These are phyloP conservation scores for Agrotis segetum DNA, from an alignment of 2,888 invertebrate genomes.

Conservation along the genomic window DNA sequence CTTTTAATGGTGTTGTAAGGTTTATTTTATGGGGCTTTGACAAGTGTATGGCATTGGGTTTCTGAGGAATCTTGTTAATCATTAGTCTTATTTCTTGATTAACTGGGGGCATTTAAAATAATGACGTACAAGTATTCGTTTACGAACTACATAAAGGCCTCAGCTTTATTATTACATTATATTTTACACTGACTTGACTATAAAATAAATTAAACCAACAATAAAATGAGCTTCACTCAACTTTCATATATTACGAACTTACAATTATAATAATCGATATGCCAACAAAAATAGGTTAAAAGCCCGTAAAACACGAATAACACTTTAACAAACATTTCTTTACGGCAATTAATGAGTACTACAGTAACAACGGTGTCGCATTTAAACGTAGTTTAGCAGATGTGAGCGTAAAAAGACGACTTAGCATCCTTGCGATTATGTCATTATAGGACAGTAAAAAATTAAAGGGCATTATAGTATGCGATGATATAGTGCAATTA, in stretches of 20 bases:
- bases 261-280: constrained; percentile 38
- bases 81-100: constrained; percentile 15
- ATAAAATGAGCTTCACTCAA: constrained; percentile 23
- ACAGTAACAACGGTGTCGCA: constrained; percentile 45
- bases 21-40: constrained; percentile 46
- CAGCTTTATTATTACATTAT: not conserved
- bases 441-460: constrained; percentile 85
- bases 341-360: constrained; percentile 34
- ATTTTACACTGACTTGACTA: not conserved
- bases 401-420: constrained; percentile 71
- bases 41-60: not conserved
- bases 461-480: constrained; percentile 88
- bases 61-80: constrained; percentile 39
- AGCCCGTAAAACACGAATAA: constrained; percentile 54
- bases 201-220: constrained; percentile 15
- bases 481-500: constrained; percentile 90
- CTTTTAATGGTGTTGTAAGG: constrained; percentile 46
- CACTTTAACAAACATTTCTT: constrained; percentile 51
- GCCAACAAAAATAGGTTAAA: constrained; percentile 37
- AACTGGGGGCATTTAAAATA: constrained; percentile 33
- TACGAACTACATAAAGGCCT: not conserved
- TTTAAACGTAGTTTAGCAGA: constrained; percentile 68
- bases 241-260: constrained; percentile 15
- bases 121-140: constrained; percentile 23
- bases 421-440: constrained; percentile 85